phyloP scores from a whole-genome alignment of 2,797 vertebrate species.

The Poeciliopsis turneri region DNA sequence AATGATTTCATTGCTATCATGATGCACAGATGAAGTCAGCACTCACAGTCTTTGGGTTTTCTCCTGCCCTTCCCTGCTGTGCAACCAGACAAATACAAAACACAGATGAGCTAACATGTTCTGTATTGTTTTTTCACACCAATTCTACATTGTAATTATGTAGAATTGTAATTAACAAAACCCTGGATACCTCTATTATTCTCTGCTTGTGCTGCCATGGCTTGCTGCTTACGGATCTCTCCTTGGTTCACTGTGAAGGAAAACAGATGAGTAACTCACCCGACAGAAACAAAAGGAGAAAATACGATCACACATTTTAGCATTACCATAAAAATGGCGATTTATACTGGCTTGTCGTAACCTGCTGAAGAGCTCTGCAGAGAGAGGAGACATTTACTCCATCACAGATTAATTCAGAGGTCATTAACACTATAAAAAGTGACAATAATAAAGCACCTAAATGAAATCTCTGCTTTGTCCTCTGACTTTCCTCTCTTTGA shows the following conservation, averaged over 20 bases:
- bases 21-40: conserved; percentile 22
- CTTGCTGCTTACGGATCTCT: conserved; percentile 48
- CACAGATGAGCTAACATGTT: neutral
- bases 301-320: neutral
- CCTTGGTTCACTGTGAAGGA: conserved; percentile 56
- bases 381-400: conserved; percentile 14
- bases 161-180: neutral
- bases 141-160: neutral
- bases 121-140: neutral
- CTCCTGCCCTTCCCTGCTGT: conserved; percentile 33
- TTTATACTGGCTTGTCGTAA: conserved; percentile 54
- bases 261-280: conserved; percentile 27
- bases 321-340: conserved; percentile 65
- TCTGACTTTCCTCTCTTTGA: conserved; percentile 32
- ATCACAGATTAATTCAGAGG: neutral
- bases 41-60: conserved; percentile 55
- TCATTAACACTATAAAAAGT: neutral
- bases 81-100: conserved; percentile 15
- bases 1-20: conserved; percentile 1
- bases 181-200: conserved; percentile 40
- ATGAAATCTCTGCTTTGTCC: conserved; percentile 48
- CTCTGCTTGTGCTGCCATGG: neutral
- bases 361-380: conserved; percentile 62
- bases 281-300: neutral
- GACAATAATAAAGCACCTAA: conserved; percentile 47